Base-by-base conservation (phyloP, 2,797 vertebrate genomes). In the Tauraco hartlaubi region DNA sequence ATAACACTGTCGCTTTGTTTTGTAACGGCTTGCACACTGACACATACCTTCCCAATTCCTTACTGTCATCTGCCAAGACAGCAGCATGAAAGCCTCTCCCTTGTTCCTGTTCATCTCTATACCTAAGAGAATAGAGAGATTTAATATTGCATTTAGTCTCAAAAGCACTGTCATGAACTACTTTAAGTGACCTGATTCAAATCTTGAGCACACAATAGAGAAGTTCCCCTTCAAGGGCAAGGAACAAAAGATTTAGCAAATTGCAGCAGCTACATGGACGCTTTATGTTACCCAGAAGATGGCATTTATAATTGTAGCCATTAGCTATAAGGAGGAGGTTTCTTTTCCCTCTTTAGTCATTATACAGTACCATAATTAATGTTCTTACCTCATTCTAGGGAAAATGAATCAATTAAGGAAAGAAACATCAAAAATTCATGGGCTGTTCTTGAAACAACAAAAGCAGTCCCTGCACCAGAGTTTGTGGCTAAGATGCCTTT, bases 141-240 rank as follows among this genome's bases (percentile, higher is more conserved):
- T 92, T 95, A 93, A 88, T 92, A 64, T 26, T 84, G 84, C 80
- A 9, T 91, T 95, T 96, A 80, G 58, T 91, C 92, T 96, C 90
- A 87, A 62, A 93, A 95, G 75, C 91, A 41, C 88, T 89, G 54
- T 93, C 93, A 95, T 97, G 94, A 92, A 96, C 94, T 95, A 91
- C 72, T 95, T 94, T 63, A 82, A 79, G 88, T 56, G 94, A 95
- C 93, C 90, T 52, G 81, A 92, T 97, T 97, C 90, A 81, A 94
- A 91, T 94, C 93, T 81, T 88, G 81, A 91, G 88, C 84, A 85
- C 69, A 63, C 88, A 93, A 91, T 66, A 84, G 39, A 95, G 66
- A 93, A 83, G 58, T 85, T 94, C 71, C 86, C 66, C 39, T 96
- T 93, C 92, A 96, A 95, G 95, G 94, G 64, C 94, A 97, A 85